Percentiles rank a stretch among this genome's conserved stretches.
phyloP scores from a whole-genome alignment of 2,797 vertebrate genomes.

The Tokudaia tokunoshimensis region DNA sequence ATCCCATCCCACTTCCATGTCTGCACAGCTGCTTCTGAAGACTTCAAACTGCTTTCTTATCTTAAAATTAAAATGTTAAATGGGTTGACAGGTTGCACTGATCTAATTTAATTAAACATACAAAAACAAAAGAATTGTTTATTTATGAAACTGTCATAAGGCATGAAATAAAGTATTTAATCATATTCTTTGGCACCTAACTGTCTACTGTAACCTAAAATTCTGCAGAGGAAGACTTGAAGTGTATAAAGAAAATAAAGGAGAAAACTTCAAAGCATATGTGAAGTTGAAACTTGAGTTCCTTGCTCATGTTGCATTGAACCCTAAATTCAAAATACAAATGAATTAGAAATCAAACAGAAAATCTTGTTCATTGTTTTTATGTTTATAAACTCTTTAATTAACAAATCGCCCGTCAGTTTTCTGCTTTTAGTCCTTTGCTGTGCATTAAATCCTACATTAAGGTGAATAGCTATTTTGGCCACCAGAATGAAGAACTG shows the following conservation, averaged over 20 bases:
- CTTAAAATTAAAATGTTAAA: conserved; percentile 75
- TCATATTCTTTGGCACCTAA: conserved; percentile 43
- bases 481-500: background rate
- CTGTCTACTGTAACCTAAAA: background rate
- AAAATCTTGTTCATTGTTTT: background rate
- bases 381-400: background rate
- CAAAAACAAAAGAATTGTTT: conserved; percentile 78
- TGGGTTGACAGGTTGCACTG: conserved; percentile 57
- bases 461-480: background rate
- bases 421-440: conserved; percentile 3
- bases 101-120: conserved; percentile 75
- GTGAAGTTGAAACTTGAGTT: background rate
- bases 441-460: background rate
- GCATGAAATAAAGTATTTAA: conserved; percentile 69
- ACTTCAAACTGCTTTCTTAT: conserved; percentile 68
- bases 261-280: background rate
- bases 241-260: background rate
- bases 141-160: conserved; percentile 72
- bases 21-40: conserved; percentile 73
- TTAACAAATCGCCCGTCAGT: background rate
- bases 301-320: background rate
- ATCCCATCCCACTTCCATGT: conserved; percentile 60
- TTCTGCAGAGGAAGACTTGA: background rate
- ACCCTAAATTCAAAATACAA: background rate
- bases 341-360: conserved; percentile 8